Evolutionary conservation across 2,888 invertebrate species (phyloP), one percentile per base, ranked within the genome.

Genomic region (Diploptera punctata): DNA sequence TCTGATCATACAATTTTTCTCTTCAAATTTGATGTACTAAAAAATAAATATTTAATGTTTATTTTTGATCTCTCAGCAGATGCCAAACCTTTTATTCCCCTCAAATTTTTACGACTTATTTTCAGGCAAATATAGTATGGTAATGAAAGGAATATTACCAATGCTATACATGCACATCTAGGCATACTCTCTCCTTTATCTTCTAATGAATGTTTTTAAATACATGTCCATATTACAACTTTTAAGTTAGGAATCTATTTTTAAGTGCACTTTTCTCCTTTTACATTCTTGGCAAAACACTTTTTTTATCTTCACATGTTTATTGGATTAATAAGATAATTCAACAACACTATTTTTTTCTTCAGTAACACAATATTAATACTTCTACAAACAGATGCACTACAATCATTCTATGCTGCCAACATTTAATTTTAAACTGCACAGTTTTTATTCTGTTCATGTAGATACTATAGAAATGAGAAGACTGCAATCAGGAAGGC

Each of bases 241-340:
- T 61, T 61, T 61, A n/a, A n/a, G n/a, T 65, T 61, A 70, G 70
- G 61, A 70, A 60, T 49, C 70, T 61, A 47, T 47, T 16, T n/a
- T 70, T 70, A 70, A 70, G 70, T 70, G 70, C 70, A 70, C 70
- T 70, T 70, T 68, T 68, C 44, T 44, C 43, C 31, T 57, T 67
- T 43, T 57, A 57, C 33, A 43, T 68, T 43, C 38, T 18, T 54
- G 43, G 31, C 31, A 47, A 47, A 43, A 21, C 43, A 31, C 43
- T 10, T 44, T 43, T 38, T 38, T 18, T 57, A 7, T 44, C 4
- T 16, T 24, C 13, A 21, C 24, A 1, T 16, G 19, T 2, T 21
- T 10, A 7, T 26, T 4, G n/a, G 29, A 57, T 54, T 18, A 54
- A 26, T 26, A 3, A 57, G 3, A 24, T 1, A 52, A 21, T 21